A percentile compares a stretch with the other conserved stretches of the same genome.
These are phyloP conservation scores for Augochlora pura DNA, from an alignment of 1,140 invertebrate species.

Conservation along the genomic window DNA sequence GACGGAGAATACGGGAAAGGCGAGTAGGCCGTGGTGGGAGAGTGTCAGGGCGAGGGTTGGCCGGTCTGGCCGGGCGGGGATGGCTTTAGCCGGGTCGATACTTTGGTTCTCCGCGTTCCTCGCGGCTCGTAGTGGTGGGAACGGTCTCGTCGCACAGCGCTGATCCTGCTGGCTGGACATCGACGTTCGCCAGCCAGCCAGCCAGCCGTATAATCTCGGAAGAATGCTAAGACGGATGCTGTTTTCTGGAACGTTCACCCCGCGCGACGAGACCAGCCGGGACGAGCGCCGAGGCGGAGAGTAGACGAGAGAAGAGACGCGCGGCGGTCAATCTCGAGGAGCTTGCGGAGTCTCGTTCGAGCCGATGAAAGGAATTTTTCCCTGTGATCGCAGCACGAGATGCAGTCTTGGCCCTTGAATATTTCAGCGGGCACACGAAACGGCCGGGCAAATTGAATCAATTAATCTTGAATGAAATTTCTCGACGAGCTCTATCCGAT, in stretches of 20 bases:
- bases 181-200: constrained; percentile 1
- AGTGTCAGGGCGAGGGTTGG: constrained; percentile 48
- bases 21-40: constrained; percentile 35
- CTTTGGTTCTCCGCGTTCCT: constrained; percentile 32
- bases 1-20: constrained; percentile 47
- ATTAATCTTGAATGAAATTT: too few relatives aligned
- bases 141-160: constrained; percentile 35
- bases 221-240: background rate
- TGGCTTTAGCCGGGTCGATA: constrained; percentile 64
- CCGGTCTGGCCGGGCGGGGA: constrained; percentile 53
- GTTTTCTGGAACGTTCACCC: background rate
- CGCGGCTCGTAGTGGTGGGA: constrained; percentile 4
- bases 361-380: background rate
- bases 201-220: constrained; percentile 9
- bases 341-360: background rate
- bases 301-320: too few relatives aligned
- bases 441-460: too few relatives aligned
- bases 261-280: too few relatives aligned
- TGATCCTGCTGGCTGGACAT: constrained; percentile 27
- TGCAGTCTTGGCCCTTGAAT: too few relatives aligned
- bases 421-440: too few relatives aligned
- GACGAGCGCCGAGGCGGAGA: too few relatives aligned
- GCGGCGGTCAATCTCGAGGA: too few relatives aligned
- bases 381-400: background rate
- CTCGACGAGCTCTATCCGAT: too few relatives aligned